phyloP scores from a whole-genome alignment of 2,797 vertebrate genomes.

The Nannoperca australis region DNA sequence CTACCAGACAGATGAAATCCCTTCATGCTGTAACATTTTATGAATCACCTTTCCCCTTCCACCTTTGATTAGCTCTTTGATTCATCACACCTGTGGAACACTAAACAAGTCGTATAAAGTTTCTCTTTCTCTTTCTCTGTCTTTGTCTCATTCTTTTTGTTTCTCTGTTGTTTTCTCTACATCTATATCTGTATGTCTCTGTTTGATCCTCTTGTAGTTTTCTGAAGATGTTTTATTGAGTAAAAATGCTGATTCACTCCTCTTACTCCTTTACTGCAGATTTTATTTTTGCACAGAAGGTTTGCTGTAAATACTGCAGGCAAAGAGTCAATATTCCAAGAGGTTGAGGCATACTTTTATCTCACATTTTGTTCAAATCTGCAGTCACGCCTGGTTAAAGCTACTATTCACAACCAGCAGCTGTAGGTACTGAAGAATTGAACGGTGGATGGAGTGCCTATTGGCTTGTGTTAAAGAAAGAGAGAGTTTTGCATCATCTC shows the following conservation, averaged over 20 bases:
- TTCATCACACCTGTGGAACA: neutral
- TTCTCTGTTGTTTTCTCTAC: neutral
- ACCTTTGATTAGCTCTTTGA: constrained; percentile 3
- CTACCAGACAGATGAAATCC: constrained; percentile 9
- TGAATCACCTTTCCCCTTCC: neutral
- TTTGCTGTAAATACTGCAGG: neutral
- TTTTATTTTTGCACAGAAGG: neutral
- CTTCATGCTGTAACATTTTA: neutral
- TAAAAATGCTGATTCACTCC: neutral
- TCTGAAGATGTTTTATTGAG: neutral
- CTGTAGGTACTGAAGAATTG: neutral
- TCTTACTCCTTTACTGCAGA: neutral
- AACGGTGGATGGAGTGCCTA: no score
- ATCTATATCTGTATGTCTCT: neutral
- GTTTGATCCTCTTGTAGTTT: neutral
- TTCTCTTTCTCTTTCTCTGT: neutral
- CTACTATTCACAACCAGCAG: neutral
- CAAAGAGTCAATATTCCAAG: neutral
- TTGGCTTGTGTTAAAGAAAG: neutral
- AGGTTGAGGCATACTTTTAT: neutral
- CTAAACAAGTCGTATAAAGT: no score
- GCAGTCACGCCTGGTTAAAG: neutral
- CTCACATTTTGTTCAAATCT: neutral
- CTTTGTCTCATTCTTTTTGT: neutral
- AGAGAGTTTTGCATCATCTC: neutral